Percentiles rank a stretch among this genome's conserved stretches.
phyloP scores from a whole-genome alignment of 92 coral and sea anemone genomes.

The Plumapathes pennacea region DNA sequence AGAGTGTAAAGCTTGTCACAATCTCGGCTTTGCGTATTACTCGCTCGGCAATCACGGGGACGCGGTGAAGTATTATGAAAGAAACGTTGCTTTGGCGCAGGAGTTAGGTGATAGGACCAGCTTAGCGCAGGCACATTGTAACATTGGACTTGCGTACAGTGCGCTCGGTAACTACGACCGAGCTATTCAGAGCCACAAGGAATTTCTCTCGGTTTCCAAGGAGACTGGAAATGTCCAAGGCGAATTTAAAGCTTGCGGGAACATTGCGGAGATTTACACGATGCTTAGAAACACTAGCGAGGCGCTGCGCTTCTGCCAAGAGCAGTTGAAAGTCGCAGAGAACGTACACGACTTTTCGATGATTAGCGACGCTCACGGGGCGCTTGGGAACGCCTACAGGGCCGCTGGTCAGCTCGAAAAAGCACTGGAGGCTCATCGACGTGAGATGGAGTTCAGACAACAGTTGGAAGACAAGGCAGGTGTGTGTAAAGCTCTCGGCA shows the following conservation, averaged over 20 bases:
- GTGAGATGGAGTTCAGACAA: conserved; percentile 71
- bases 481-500: conserved; percentile 78
- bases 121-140: conserved; percentile 83
- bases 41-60: conserved; percentile 87
- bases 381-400: conserved; percentile 83
- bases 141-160: conserved; percentile 86
- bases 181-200: conserved; percentile 74
- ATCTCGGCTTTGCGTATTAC: conserved; percentile 91
- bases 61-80: conserved; percentile 77
- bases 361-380: conserved; percentile 81
- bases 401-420: conserved; percentile 75
- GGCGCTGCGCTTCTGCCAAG: conserved; percentile 84
- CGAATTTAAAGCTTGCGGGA: conserved; percentile 85
- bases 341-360: conserved; percentile 62
- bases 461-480: conserved; percentile 58
- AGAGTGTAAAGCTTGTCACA: conserved; percentile 97
- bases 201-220: conserved; percentile 74
- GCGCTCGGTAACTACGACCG: conserved; percentile 79
- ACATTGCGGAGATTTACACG: conserved; percentile 87
- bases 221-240: conserved; percentile 67
- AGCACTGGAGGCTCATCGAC: conserved; percentile 72
- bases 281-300: conserved; percentile 61
- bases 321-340: conserved; percentile 78
- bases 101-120: conserved; percentile 81
- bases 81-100: conserved; percentile 82